These are phyloP conservation scores for Apis florea DNA, from an alignment of 1,140 invertebrate genomes.

Conservation along the genomic window DNA sequence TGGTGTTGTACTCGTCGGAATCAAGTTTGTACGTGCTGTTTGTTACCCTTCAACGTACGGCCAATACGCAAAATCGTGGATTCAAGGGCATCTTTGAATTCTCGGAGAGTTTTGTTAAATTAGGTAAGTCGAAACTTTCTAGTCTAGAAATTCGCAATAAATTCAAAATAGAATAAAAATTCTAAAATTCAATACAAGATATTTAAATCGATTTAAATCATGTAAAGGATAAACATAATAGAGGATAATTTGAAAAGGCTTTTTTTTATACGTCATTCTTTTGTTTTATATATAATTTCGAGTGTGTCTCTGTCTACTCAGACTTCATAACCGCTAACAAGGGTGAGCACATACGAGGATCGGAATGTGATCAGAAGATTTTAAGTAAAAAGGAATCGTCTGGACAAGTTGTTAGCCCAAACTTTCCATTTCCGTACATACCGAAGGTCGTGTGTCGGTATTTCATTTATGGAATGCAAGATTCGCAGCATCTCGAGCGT, in stretches of 20 bases:
- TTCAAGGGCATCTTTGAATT: constrained; percentile 98
- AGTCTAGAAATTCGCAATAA: neutral
- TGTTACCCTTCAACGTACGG: constrained; percentile 92
- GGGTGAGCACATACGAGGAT: constrained; percentile 95
- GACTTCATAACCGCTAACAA: constrained; percentile 94
- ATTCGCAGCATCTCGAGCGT: constrained; percentile 95
- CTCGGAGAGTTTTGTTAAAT: constrained; percentile 97
- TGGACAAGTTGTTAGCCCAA: constrained; percentile 95
- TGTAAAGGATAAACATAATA: too few relatives aligned
- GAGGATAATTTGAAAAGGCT: too few relatives aligned
- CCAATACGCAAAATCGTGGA: constrained; percentile 95
- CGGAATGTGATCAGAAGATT: constrained; percentile 98
- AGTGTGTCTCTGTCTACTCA: constrained; percentile 69
- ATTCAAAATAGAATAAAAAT: too few relatives aligned
- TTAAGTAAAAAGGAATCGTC: constrained; percentile 94
- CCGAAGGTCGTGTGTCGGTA: constrained; percentile 97
- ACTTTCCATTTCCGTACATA: constrained; percentile 96
- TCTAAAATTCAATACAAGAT: too few relatives aligned
- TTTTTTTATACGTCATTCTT: too few relatives aligned
- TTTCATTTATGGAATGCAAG: constrained; percentile 98
- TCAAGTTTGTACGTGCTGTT: constrained; percentile 94
- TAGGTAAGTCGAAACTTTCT: constrained; percentile 84
- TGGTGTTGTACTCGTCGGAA: constrained; percentile 96
- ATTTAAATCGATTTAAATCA: too few relatives aligned
- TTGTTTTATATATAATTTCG: neutral